Conservation (phyloP, 2,888 invertebrate genomes). For the Nasonovia ribisnigri region DNA sequence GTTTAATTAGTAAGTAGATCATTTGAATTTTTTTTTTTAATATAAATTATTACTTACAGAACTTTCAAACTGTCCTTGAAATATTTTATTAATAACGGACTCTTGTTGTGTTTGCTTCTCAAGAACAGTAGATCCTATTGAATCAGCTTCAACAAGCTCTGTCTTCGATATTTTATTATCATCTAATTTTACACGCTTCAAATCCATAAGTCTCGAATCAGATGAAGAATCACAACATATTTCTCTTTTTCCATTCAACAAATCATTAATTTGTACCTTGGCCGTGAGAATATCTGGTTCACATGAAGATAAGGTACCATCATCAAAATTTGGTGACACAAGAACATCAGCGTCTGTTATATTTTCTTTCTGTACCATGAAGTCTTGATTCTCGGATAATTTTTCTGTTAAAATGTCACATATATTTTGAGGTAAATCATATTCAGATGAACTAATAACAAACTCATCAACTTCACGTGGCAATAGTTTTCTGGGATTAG, state of each 20-base stretch:
- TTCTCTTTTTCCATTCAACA: conserved; percentile 60
- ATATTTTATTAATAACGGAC: conserved; percentile 68
- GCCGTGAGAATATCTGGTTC: not conserved
- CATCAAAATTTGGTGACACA: conserved; percentile 6
- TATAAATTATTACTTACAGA: conserved; percentile 71
- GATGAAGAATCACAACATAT: conserved; percentile 63
- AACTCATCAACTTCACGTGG: conserved; percentile 60
- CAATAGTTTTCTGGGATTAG: conserved; percentile 52
- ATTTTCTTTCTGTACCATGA: not conserved
- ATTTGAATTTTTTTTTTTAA: conserved; percentile 20
- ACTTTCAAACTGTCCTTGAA: conserved; percentile 78
- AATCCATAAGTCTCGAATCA: conserved; percentile 54
- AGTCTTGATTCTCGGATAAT: conserved; percentile 33
- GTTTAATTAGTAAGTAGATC: not conserved
- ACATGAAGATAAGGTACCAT: conserved; percentile 15
- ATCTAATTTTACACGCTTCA: conserved; percentile 61
- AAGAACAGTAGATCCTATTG: conserved; percentile 65
- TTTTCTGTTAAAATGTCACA: conserved; percentile 31
- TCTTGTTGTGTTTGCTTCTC: conserved; percentile 66
- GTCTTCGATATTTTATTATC: conserved; percentile 27
- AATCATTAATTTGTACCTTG: conserved; percentile 9
- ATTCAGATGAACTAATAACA: conserved; percentile 56
- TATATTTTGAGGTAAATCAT: conserved; percentile 35
- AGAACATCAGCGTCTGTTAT: not conserved
- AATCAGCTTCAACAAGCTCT: conserved; percentile 59